Evolutionary conservation across 1,140 invertebrate species (phyloP).

Genomic region (Mya arenaria): DNA sequence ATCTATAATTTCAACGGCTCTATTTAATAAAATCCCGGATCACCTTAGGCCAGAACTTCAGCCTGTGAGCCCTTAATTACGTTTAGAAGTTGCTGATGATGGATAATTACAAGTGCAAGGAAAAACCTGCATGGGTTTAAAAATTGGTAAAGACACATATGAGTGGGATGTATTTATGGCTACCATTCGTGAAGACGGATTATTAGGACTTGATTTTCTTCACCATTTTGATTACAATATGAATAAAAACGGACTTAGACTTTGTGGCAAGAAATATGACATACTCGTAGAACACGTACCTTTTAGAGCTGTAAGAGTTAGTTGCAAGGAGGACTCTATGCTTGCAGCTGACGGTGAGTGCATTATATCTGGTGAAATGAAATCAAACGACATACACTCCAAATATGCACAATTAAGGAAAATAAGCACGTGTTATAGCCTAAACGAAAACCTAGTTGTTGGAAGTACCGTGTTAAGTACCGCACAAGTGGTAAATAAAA

Average conservation of each 20-base stretch:
- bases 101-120: neutral
- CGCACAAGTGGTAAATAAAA: neutral
- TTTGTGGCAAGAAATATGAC: slow-evolving; percentile 7
- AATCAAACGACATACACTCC: neutral
- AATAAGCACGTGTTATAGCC: neutral
- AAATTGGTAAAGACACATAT: neutral
- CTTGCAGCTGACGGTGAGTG: neutral
- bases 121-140: neutral
- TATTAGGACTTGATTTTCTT: slow-evolving; percentile 18
- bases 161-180: slow-evolving; percentile 10
- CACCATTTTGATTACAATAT: neutral
- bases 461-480: neutral
- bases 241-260: neutral
- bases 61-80: neutral
- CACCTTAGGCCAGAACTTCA: neutral
- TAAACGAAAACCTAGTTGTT: neutral
- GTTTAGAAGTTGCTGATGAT: slow-evolving; percentile 10
- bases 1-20: slow-evolving; percentile 13
- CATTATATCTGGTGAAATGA: neutral
- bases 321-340: neutral
- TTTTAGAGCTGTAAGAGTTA: neutral
- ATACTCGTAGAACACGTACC: neutral
- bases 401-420: neutral
- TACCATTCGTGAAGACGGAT: slow-evolving; percentile 11
- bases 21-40: neutral